Percentiles rank a stretch among this genome's conserved stretches.
Conservation (phyloP, 2,113 vertebrate species). For the Aegypius monachus region DNA sequence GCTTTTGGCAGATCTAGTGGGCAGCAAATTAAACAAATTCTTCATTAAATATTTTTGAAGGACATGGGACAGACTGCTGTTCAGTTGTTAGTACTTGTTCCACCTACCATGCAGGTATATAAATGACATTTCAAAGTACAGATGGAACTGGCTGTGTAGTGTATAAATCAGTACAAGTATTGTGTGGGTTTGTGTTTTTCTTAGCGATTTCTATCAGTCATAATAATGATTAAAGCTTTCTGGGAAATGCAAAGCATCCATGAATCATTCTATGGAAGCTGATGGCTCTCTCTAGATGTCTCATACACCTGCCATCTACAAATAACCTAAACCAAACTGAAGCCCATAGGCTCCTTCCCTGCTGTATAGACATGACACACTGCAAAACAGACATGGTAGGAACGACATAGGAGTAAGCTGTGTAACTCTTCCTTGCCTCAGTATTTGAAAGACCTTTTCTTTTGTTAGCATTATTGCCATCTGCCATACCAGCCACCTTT, state of each 20-base stretch:
- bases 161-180: background rate
- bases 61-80: background rate
- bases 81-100: background rate
- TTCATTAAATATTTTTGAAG: background rate
- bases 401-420: background rate
- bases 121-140: background rate
- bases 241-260: background rate
- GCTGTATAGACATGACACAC: background rate
- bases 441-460: background rate
- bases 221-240: background rate
- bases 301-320: background rate
- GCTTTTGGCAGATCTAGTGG: background rate
- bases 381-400: background rate
- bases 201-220: background rate
- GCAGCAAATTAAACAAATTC: constrained; percentile 6
- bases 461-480: background rate
- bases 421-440: background rate
- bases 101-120: background rate
- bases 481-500: background rate
- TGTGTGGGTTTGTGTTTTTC: background rate
- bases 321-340: background rate
- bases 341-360: background rate
- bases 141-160: background rate
- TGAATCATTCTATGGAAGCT: background rate
- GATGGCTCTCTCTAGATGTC: background rate